phyloP scores from a whole-genome alignment of 1,140 invertebrate genomes.

The Papilio aristodemus region DNA sequence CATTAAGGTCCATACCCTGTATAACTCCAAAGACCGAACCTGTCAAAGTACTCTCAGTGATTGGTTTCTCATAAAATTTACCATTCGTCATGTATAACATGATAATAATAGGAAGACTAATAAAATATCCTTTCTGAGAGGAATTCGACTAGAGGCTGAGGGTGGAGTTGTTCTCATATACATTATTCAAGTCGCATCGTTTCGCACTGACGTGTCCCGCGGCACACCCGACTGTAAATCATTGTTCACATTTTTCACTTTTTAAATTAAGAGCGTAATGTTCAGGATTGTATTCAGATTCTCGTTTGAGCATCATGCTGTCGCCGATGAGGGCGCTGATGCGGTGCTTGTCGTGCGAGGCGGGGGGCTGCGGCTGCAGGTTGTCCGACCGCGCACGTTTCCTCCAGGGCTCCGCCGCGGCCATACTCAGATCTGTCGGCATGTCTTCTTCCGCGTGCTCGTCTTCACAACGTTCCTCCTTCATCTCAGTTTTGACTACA shows the following conservation, averaged over 20 bases:
- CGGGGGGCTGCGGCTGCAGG: slow-evolving; percentile 47
- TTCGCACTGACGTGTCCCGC: slow-evolving; percentile 54
- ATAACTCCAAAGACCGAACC: slow-evolving; percentile 63
- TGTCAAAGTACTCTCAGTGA: slow-evolving; percentile 73
- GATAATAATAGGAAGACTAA: slow-evolving; percentile 63
- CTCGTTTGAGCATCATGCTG: slow-evolving; percentile 74
- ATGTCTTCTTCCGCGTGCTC: slow-evolving; percentile 82
- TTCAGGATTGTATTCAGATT: slow-evolving; percentile 70
- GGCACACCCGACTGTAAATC: slow-evolving; percentile 52
- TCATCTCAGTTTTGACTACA: slow-evolving; percentile 80
- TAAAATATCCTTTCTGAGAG: slow-evolving; percentile 62
- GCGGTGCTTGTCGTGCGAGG: slow-evolving; percentile 74
- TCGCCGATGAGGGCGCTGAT: slow-evolving; percentile 79
- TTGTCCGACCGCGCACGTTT: slow-evolving; percentile 69
- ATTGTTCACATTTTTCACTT: slow-evolving; percentile 80
- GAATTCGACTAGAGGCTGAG: slow-evolving; percentile 69
- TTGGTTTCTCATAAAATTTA: slow-evolving; percentile 38
- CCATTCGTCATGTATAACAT: slow-evolving; percentile 43
- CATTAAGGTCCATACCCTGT: slow-evolving; percentile 79
- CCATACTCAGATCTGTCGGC: slow-evolving; percentile 85
- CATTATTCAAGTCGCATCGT: slow-evolving; percentile 46
- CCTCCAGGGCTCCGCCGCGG: slow-evolving; percentile 75
- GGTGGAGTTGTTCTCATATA: slow-evolving; percentile 60
- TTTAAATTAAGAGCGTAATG: slow-evolving; percentile 76
- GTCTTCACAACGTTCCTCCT: slow-evolving; percentile 81